Evolutionary conservation across 2,888 invertebrate genomes (phyloP), one percentile per base, ranked within the genome.

Genomic region (Drosophila differens): DNA sequence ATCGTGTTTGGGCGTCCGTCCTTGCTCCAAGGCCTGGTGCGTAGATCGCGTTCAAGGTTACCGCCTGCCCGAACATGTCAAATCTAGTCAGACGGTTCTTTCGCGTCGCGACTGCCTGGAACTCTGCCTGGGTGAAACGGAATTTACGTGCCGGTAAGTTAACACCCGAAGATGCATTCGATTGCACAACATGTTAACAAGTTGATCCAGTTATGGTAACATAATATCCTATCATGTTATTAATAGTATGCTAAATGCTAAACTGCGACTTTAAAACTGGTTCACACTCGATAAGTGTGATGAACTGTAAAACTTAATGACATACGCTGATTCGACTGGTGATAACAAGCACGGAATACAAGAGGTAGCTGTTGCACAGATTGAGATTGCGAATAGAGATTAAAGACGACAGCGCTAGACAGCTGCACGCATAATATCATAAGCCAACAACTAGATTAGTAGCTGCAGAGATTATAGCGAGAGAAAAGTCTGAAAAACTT

Each of bases 21-120:
- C 97, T 78, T 98, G 98, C 94, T 97, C 97, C 92, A 95, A 97
- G 85, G 97, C 98, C 74, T 98, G 98, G 98, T 97, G 97, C 94
- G 97, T 98, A 94, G 98, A 98, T 94, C 95, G 98, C 90, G 98
- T 98, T 77, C 97, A 97, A 93, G 97, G 97, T 91, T 97, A 97
- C 94, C 95, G 96, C 92, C 95, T 98, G 83, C 95, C 95, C 91
- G 97, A 97, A 76, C 96, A 96, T 93, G 95, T 96, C 92, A 96
- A 95, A 94, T 96, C 96, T 94, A 96, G 96, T 90, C 96, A 96
- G 92, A 95, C 96, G 60, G 96, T 96, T 72, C 95, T 95, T 82
- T 96, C 97, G 73, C 95, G 98, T 90, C 97, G 97, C 94, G 97
- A 97, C 94, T 98, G 98, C 94, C 95, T 98, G 92, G 98, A 98